These are phyloP conservation scores for Gymnorhina tibicen DNA, from an alignment of 2,113 vertebrate species.

Conservation along the genomic window DNA sequence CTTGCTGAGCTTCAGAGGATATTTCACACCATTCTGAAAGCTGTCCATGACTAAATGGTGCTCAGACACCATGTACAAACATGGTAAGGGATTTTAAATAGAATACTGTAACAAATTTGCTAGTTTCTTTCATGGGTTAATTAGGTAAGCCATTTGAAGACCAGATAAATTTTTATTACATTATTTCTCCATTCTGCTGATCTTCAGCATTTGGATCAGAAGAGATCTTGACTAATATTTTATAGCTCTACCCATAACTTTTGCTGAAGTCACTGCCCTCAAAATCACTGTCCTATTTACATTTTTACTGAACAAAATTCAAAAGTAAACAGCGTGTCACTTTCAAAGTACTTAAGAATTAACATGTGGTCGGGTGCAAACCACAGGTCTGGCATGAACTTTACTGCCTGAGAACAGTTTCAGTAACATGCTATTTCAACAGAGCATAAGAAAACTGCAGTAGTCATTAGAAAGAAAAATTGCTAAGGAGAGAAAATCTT, in stretches of 20 bases:
- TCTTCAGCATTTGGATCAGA: background rate
- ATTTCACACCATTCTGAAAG: background rate
- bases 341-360: background rate
- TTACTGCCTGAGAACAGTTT: background rate
- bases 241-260: background rate
- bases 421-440: background rate
- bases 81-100: background rate
- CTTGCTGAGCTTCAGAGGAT: background rate
- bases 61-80: background rate
- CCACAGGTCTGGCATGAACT: background rate
- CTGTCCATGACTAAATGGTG: background rate
- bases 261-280: background rate
- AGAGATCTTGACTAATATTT: background rate
- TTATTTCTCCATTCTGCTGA: background rate
- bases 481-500: background rate
- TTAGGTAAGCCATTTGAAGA: background rate
- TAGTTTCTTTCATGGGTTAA: background rate
- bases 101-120: background rate
- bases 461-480: background rate
- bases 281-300: background rate
- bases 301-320: background rate
- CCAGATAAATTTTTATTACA: background rate
- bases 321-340: background rate
- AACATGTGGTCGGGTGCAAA: background rate
- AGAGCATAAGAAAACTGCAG: background rate